These are phyloP conservation scores for Bujurquina vittata DNA, from an alignment of 2,113 vertebrate species.

Conservation along the genomic window DNA sequence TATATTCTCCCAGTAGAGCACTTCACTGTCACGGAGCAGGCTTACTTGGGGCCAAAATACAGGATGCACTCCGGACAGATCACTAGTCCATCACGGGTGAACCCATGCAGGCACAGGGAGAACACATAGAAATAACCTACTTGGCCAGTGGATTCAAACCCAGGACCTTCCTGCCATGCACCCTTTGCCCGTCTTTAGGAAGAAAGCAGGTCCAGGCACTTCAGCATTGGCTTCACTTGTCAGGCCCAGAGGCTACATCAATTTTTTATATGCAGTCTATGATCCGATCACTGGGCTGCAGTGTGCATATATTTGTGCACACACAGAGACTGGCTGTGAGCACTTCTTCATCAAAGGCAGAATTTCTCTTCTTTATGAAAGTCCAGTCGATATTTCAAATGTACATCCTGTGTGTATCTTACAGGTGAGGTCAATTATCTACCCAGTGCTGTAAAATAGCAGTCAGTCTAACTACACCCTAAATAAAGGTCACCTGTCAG, in stretches of 20 bases:
- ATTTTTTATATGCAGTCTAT: background rate
- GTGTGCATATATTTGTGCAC: background rate
- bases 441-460: background rate
- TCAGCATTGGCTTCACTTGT: background rate
- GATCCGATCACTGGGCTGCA: background rate
- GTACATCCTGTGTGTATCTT: background rate
- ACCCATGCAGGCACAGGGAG: background rate
- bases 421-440: background rate
- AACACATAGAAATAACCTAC: background rate
- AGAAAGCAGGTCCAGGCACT: background rate
- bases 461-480: background rate
- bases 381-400: background rate
- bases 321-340: background rate
- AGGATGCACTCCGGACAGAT: background rate
- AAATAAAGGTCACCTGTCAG: background rate
- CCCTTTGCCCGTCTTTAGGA: background rate
- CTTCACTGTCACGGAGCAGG: no score
- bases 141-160: background rate
- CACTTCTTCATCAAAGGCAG: background rate
- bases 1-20: no score
- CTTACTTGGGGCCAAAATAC: no score
- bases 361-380: background rate
- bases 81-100: background rate
- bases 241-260: background rate
- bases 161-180: background rate